Evolutionary conservation across 2,888 invertebrate species (phyloP), one percentile per base, ranked within the genome.

Genomic region (Eupithecia insigniata): DNA sequence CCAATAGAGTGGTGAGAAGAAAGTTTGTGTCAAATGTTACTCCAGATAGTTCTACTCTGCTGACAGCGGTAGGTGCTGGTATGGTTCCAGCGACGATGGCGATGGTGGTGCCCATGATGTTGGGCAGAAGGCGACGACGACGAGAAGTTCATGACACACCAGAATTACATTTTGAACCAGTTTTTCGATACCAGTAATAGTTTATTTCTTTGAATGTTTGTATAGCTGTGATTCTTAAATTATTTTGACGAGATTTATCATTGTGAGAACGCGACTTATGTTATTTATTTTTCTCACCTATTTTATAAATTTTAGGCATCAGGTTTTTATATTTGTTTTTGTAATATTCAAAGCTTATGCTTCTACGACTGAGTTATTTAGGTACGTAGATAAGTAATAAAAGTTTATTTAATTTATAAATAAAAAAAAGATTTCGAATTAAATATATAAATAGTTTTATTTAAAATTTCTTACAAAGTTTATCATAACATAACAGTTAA

Each of bases 41-140:
- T 67, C 93, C 92, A 6, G 95, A 96, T 81, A 95, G 95, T 79
- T 95, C 96, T 0, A 95, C 96, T 0, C 95, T 97, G 46, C 84
- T 97, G 76, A 96, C 97, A 10, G 96, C 96, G 0, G 96, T 97
- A 0, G 96, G 97, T 0, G 97, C 97, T 22, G 97, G 97, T 0
- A 96, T 97, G 96, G 94, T 97, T 28, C 97, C 97, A 8, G 97
- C 97, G 0, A 96, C 97, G 0, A 96, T 97, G 96, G 97, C 97
- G 0, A 96, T 97, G 96, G 94, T 97, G 78, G 96, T 97, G 51
- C 97, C 97, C 0, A 96, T 97, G 95, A 96, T 97, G 87, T 91
- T 97, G 73, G 96, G 96, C n/a, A 85, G 86, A 12, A 85, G 90
- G 79, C 87, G 92, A n/a, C 82, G 89, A 77, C 89, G 89, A 82